phyloP scores from a whole-genome alignment of 1,140 invertebrate genomes.

The Drosophila tristis region DNA sequence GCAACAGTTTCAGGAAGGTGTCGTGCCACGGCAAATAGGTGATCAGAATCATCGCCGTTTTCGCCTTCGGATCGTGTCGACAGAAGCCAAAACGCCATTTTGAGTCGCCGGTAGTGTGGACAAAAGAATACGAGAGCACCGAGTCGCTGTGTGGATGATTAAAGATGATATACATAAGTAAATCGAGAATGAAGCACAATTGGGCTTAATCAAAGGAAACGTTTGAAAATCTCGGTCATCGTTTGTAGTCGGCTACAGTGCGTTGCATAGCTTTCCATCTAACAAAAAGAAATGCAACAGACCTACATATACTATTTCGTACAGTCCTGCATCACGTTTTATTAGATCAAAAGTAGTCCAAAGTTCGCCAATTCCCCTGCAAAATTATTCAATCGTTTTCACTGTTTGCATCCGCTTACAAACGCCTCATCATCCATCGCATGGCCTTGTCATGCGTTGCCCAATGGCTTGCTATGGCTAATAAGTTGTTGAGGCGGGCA shows the following conservation, averaged over 20 bases:
- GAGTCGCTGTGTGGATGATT: slow-evolving; percentile 52
- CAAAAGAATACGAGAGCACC: slow-evolving; percentile 91
- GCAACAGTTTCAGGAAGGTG: slow-evolving; percentile 94
- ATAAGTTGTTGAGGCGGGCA: neutral
- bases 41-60: slow-evolving; percentile 91
- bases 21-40: slow-evolving; percentile 98
- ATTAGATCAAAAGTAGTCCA: no score
- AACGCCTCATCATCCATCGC: neutral
- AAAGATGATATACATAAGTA: slow-evolving; percentile 1
- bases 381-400: no score
- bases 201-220: no score
- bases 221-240: no score
- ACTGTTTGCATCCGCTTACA: no score
- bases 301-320: no score
- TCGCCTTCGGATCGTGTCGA: slow-evolving; percentile 93
- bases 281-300: no score
- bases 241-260: no score
- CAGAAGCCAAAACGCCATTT: slow-evolving; percentile 99
- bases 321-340: no score
- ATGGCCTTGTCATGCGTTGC: slow-evolving; percentile 16
- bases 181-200: neutral
- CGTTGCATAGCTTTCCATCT: no score
- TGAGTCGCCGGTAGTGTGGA: slow-evolving; percentile 95
- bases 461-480: slow-evolving; percentile 16
- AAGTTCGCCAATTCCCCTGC: no score